These are phyloP conservation scores for Urophycis tenuis DNA, from an alignment of 2,797 vertebrate genomes.

Conservation along the genomic window DNA sequence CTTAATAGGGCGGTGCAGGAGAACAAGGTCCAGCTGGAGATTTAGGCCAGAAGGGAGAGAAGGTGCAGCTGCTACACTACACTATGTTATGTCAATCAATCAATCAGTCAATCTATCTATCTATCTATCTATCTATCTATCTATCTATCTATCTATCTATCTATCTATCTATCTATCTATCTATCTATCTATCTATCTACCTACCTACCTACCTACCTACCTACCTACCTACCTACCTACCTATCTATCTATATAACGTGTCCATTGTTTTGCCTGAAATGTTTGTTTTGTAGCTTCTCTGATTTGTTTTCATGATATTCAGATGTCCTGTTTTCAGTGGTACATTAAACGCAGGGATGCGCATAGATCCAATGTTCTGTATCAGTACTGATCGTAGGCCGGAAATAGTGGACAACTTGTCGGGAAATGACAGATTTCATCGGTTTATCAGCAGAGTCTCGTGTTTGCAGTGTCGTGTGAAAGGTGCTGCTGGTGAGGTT, in stretches of 20 bases:
- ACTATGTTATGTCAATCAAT: too few relatives aligned
- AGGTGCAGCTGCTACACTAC: slow-evolving; percentile 60
- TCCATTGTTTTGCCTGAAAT: not conserved
- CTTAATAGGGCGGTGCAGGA: slow-evolving; percentile 72
- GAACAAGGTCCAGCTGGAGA: slow-evolving; percentile 72
- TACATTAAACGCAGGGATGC: not conserved
- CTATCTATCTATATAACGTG: too few relatives aligned
- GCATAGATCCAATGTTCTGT: not conserved
- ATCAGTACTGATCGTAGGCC: not conserved
- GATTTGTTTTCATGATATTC: not conserved
- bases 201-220: not conserved
- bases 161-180: too few relatives aligned
- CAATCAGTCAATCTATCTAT: too few relatives aligned
- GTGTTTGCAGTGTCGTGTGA: too few relatives aligned
- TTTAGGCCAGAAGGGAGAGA: slow-evolving; percentile 72
- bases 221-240: not conserved
- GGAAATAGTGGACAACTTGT: not conserved
- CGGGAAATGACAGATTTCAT: not conserved
- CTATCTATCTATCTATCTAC: too few relatives aligned
- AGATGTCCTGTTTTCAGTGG: too few relatives aligned
- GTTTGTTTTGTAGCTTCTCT: not conserved
- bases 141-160: too few relatives aligned
- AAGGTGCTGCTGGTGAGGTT: not conserved
- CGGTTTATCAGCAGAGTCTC: not conserved
- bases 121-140: too few relatives aligned